Evolutionary conservation across 2,113 vertebrate genomes (phyloP).

Genomic region (Mormyrus lacerda): DNA sequence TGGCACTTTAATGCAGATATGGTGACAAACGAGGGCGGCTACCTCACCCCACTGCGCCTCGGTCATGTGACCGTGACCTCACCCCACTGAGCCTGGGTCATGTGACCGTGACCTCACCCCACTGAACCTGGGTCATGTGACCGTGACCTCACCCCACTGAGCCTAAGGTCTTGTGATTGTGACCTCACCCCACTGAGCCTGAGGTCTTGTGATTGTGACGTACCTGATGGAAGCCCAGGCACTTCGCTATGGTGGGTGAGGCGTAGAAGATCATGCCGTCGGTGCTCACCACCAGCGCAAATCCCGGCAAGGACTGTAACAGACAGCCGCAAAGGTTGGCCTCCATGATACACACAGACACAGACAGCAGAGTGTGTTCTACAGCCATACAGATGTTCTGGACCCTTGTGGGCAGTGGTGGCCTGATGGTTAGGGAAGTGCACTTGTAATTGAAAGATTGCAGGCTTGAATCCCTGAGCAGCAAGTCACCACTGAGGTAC

Average conservation of each 20-base stretch:
- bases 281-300: constrained; percentile 85
- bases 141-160: neutral
- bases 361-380: neutral
- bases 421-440: too few relatives aligned
- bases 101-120: neutral
- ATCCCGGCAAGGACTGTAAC: constrained; percentile 80
- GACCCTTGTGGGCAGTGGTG: neutral
- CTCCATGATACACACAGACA: neutral
- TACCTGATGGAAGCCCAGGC: constrained; percentile 96
- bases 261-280: constrained; percentile 95
- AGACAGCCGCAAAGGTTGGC: constrained; percentile 34
- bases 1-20: neutral
- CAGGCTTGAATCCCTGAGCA: too few relatives aligned
- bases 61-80: neutral
- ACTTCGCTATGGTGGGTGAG: constrained; percentile 86
- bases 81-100: neutral
- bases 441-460: too few relatives aligned
- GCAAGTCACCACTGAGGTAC: too few relatives aligned
- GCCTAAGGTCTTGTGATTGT: neutral
- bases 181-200: neutral
- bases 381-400: too few relatives aligned
- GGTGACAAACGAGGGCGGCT: neutral
- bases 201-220: too few relatives aligned
- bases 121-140: neutral
- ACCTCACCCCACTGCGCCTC: neutral